Base-by-base conservation (phyloP, 2,113 vertebrate species). In the Corythaixoides concolor region DNA sequence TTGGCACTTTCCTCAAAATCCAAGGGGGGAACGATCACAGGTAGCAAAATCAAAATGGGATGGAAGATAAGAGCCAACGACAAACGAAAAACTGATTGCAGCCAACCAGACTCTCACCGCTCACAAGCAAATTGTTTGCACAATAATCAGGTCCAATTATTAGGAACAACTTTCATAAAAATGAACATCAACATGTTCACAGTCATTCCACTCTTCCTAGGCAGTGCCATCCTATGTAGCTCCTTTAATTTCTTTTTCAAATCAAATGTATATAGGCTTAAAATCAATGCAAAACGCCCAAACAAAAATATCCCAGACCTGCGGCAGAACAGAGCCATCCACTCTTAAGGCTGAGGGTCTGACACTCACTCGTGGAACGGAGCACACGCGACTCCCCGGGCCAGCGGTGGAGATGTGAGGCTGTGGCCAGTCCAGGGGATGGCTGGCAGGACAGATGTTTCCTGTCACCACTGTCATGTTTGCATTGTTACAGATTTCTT, bases 401-500 rank as follows among this genome's bases (percentile, higher is more conserved):
- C 64, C 4, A 5, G 33, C 5, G 2, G 23, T 23, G 47, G 19
- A 41, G 75, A 87, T 37, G 12, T 1, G 45, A 72, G 41, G 72
- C 24, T 49, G 56, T 21, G 59, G 53, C 74, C 72, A n/a, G 56
- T 28, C 63, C 72, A 56, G 81, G 82, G 47, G 13, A 66, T 55
- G 64, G 91, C 0, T 83, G 79, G 83, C 92, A 92, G 41, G 52
- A 95, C 98, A 98, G 98, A 97, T 98, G 98, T 97, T 97, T 98
- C 90, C 94, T 84, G 90, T 98, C 98, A 89, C 55, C 60, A 32
- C 67, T 27, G 23, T 95, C 79, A 68, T 88, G 97, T 97, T 93
- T 97, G 96, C 19, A 8, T 86, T 97, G 73, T 43, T 89, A 96
- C 62, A 95, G 95, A 93, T 96, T 95, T 90, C 39, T 39, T 43